Evolutionary conservation across 1,140 invertebrate species (phyloP).

Genomic region (Pantala flavescens): DNA sequence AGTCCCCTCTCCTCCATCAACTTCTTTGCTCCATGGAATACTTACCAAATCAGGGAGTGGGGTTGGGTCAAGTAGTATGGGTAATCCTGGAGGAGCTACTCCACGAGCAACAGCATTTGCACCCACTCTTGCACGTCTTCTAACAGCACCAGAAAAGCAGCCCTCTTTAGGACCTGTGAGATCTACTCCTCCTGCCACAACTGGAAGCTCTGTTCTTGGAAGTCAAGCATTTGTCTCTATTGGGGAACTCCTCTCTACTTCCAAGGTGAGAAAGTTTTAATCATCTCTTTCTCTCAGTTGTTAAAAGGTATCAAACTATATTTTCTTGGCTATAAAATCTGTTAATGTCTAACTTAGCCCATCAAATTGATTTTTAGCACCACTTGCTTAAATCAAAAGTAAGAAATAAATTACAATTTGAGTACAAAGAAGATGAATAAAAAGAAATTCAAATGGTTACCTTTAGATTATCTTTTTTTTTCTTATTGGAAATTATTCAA

Average conservation of each 20-base stretch:
- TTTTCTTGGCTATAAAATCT: neutral
- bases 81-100: conserved; percentile 12
- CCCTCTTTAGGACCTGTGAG: conserved; percentile 27
- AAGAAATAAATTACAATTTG: too few species aligned
- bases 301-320: neutral
- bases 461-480: too few species aligned
- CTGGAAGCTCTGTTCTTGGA: conserved; percentile 26
- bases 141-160: conserved; percentile 54
- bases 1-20: conserved; percentile 38
- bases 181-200: conserved; percentile 17
- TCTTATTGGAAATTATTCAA: too few species aligned
- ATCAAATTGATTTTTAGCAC: too few species aligned
- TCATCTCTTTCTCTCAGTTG: conserved; percentile 13
- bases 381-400: too few species aligned
- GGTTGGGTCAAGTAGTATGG: neutral
- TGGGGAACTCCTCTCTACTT: conserved; percentile 46
- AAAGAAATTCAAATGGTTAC: too few species aligned
- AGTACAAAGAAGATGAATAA: too few species aligned
- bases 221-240: conserved; percentile 36
- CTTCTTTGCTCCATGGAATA: conserved; percentile 62
- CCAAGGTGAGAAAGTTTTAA: conserved; percentile 41
- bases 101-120: conserved; percentile 47
- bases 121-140: conserved; percentile 62
- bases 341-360: too few species aligned
- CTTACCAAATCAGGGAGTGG: conserved; percentile 44